These are phyloP conservation scores for Melopsittacus undulatus DNA, from an alignment of 2,797 vertebrate genomes.

Conservation along the genomic window DNA sequence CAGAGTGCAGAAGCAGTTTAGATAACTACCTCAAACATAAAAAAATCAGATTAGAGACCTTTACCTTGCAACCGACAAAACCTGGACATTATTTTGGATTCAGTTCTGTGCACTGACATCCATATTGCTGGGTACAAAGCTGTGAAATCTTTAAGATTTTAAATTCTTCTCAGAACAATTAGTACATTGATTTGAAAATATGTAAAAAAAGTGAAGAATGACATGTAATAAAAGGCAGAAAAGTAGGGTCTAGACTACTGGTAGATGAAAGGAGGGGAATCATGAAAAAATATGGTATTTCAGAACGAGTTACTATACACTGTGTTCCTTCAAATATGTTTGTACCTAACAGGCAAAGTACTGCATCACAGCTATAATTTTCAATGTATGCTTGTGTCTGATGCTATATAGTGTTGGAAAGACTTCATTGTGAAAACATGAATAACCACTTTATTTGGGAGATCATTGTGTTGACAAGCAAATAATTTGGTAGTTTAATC, in stretches of 20 bases:
- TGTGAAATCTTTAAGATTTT: background rate
- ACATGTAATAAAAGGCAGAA: background rate
- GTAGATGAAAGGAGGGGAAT: background rate
- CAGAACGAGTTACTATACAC: background rate
- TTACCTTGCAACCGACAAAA: background rate
- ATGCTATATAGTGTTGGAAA: background rate
- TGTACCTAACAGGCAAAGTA: background rate
- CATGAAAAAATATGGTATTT: background rate
- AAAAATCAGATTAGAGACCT: background rate
- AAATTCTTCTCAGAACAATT: background rate
- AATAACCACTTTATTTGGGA: background rate
- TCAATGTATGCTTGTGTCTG: background rate
- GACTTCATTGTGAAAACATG: background rate
- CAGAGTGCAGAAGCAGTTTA: background rate
- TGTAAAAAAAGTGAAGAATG: background rate
- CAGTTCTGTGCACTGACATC: background rate
- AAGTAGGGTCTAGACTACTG: background rate
- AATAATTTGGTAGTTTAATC: background rate
- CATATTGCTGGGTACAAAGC: background rate
- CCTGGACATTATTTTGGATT: background rate
- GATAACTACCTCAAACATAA: background rate
- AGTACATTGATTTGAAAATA: background rate
- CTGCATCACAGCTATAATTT: background rate
- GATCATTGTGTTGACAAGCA: background rate
- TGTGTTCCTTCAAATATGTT: background rate